Evolutionary conservation across 2,888 invertebrate species (phyloP).

Genomic region (Notocelia uddmanniana): DNA sequence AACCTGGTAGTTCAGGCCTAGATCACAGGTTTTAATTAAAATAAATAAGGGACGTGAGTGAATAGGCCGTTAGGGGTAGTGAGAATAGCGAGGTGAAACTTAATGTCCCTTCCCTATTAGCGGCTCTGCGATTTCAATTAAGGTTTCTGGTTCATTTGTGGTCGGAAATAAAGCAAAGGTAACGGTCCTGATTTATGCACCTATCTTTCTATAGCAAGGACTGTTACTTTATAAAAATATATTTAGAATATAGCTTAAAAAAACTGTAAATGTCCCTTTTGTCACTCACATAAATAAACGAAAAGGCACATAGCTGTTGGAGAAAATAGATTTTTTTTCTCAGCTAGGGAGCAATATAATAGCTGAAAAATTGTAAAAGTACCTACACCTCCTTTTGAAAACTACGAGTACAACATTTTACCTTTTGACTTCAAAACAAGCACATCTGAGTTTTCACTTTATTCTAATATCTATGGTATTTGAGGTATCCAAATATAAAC

Average conservation of each 20-base stretch:
- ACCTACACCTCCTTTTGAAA: neutral
- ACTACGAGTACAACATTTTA: neutral
- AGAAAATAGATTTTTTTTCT: too few relatives aligned
- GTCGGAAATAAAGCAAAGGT: neutral
- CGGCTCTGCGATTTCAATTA: constrained; percentile 26
- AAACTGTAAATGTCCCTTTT: too few relatives aligned
- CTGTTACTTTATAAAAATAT: neutral
- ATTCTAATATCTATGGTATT: neutral
- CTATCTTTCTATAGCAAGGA: neutral
- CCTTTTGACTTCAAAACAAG: neutral
- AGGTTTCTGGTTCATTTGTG: neutral
- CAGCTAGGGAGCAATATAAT: neutral
- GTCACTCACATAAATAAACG: too few relatives aligned
- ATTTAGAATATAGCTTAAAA: too few relatives aligned
- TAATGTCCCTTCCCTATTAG: constrained; percentile 1
- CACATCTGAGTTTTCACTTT: neutral
- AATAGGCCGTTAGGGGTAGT: constrained; percentile 17
- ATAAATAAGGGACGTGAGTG: constrained; percentile 13
- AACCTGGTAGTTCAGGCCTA: neutral
- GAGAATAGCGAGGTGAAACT: constrained; percentile 7
- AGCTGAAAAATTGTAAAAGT: neutral
- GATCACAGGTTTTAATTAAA: constrained; percentile 20
- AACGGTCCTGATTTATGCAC: neutral
- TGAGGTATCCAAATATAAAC: neutral
- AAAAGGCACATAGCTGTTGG: too few relatives aligned